Percentiles rank a stretch among this genome's conserved stretches.
These are phyloP conservation scores for Melikaiella ostensackeni DNA, from an alignment of 2,888 invertebrate species.

Conservation along the genomic window DNA sequence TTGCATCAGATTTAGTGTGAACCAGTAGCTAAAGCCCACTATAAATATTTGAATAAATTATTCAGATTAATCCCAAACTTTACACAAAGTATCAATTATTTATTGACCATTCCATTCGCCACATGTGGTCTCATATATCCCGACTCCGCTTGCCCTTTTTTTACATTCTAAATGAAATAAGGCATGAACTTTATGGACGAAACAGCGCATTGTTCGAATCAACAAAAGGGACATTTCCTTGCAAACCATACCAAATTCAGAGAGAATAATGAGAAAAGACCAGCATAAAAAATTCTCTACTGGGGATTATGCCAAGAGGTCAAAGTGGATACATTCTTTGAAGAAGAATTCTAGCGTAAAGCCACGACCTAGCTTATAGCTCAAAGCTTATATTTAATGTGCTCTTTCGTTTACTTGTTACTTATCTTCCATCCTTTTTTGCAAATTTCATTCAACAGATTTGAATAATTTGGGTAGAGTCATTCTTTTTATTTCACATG, in stretches of 20 bases:
- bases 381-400: no score
- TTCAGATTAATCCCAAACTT: no score
- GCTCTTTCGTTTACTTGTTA: background rate
- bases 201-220: background rate
- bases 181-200: background rate
- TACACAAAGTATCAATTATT: no score
- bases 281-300: background rate
- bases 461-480: background rate
- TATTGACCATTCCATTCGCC: no score
- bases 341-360: background rate
- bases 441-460: background rate
- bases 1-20: no score
- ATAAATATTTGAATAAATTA: background rate
- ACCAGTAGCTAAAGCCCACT: no score
- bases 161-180: background rate
- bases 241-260: background rate
- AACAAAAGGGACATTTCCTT: background rate
- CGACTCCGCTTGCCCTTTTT: background rate
- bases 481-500: background rate
- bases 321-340: background rate
- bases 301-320: background rate
- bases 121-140: no score
- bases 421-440: background rate
- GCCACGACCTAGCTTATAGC: no score
- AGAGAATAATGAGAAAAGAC: background rate